Percentiles rank a stretch among this genome's conserved stretches.
Conservation (phyloP, 1,140 invertebrate genomes). For the Cotesia chilonis region DNA sequence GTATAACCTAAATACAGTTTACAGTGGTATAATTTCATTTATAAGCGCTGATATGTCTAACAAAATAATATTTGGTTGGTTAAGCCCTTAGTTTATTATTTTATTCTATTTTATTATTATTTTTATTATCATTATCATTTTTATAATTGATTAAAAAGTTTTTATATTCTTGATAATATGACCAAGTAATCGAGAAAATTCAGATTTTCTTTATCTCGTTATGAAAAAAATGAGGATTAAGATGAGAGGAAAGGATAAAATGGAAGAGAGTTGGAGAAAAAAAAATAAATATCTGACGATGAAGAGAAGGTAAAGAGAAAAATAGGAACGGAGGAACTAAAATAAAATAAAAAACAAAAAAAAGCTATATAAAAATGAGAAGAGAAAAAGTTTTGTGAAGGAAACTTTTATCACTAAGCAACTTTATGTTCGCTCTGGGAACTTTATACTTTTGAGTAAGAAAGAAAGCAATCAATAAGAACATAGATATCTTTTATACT, state of each 20-base stretch:
- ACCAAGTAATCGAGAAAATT: slow-evolving; percentile 27
- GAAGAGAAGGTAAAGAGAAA: slow-evolving; percentile 15
- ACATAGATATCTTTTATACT: neutral
- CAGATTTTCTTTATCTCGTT: slow-evolving; percentile 24
- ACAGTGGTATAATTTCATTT: neutral
- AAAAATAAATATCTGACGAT: slow-evolving; percentile 21
- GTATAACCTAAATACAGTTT: neutral
- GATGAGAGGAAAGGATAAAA: neutral
- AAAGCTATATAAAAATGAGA: slow-evolving; percentile 9
- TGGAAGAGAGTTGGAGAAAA: slow-evolving; percentile 2
- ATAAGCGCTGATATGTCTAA: too few species aligned
- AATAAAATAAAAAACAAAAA: too few species aligned
- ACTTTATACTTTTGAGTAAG: slow-evolving; percentile 27
- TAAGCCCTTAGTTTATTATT: neutral
- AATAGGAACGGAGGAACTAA: neutral
- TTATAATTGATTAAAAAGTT: slow-evolving; percentile 12
- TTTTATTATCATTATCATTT: neutral
- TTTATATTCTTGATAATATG: slow-evolving; percentile 9
- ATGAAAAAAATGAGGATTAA: slow-evolving; percentile 11
- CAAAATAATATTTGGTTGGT: neutral
- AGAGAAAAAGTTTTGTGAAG: slow-evolving; percentile 25
- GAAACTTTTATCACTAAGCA: slow-evolving; percentile 32
- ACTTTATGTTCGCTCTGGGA: slow-evolving; percentile 29
- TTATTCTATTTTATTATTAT: neutral
- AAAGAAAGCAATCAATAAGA: slow-evolving; percentile 31